These are phyloP conservation scores for Gastrophryne carolinensis DNA, from an alignment of 2,797 vertebrate species.

Conservation along the genomic window DNA sequence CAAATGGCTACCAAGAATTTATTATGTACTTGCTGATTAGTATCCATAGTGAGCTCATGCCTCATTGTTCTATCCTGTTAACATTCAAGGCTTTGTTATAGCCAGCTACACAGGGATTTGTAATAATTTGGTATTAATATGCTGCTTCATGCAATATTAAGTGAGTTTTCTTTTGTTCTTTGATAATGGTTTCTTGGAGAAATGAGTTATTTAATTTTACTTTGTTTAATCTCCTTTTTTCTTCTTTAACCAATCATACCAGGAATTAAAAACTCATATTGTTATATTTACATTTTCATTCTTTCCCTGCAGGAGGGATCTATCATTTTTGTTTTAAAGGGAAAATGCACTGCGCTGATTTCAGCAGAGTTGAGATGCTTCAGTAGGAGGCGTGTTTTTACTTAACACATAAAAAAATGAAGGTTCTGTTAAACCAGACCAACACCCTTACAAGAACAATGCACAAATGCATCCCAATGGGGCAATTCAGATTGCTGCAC, in stretches of 20 bases:
- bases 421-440: too few relatives aligned
- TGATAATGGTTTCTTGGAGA: constrained; percentile 56
- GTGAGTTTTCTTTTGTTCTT: constrained; percentile 39
- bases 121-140: constrained; percentile 46
- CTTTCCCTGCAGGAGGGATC: constrained; percentile 9
- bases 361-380: too few relatives aligned
- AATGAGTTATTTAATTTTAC: constrained; percentile 59
- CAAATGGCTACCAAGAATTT: constrained; percentile 1
- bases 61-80: constrained; percentile 38
- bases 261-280: constrained; percentile 34
- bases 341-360: too few relatives aligned
- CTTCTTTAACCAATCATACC: constrained; percentile 29
- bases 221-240: constrained; percentile 49
- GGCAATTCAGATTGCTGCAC: too few relatives aligned
- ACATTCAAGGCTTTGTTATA: constrained; percentile 40
- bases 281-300: constrained; percentile 34
- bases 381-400: too few relatives aligned
- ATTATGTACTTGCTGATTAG: constrained; percentile 4
- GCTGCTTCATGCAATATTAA: constrained; percentile 48
- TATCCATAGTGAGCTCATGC: constrained; percentile 25
- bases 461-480: too few relatives aligned
- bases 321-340: too few relatives aligned
- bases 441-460: too few relatives aligned
- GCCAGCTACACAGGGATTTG: constrained; percentile 35
- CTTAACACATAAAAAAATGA: too few relatives aligned